These are phyloP conservation scores for Lanius collurio DNA, from an alignment of 2,113 vertebrate species.

Conservation along the genomic window DNA sequence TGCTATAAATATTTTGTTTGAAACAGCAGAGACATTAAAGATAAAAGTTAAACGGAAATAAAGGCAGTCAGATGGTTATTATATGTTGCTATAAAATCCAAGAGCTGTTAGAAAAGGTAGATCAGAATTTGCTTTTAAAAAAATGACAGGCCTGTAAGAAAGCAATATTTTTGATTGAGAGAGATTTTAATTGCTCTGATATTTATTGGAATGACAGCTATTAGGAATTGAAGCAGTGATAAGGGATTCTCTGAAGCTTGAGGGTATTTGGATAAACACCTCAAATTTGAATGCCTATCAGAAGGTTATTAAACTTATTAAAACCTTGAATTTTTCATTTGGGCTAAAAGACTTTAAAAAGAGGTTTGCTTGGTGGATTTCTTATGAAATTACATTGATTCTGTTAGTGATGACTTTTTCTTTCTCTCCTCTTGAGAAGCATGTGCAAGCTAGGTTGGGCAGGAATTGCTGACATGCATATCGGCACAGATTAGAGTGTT, in stretches of 20 bases:
- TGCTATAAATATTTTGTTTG: slow-evolving; percentile 76
- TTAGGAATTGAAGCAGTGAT: slow-evolving; percentile 25
- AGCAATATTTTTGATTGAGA: slow-evolving; percentile 52
- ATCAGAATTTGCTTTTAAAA: slow-evolving; percentile 76
- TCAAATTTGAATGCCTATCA: slow-evolving; percentile 54
- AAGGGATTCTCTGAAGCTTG: slow-evolving; percentile 61
- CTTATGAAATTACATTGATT: background rate
- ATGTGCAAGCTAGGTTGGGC: background rate
- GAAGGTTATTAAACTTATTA: slow-evolving; percentile 64
- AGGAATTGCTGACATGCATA: background rate
- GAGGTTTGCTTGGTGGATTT: slow-evolving; percentile 36
- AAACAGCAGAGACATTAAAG: slow-evolving; percentile 74
- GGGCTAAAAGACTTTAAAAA: slow-evolving; percentile 47
- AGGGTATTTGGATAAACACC: slow-evolving; percentile 67
- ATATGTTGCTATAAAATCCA: slow-evolving; percentile 76
- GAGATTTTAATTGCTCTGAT: slow-evolving; percentile 51
- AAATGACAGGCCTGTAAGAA: slow-evolving; percentile 62
- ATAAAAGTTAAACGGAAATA: slow-evolving; percentile 80
- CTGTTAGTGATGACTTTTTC: background rate
- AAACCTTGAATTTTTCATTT: slow-evolving; percentile 53
- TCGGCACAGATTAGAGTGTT: background rate
- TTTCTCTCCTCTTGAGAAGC: background rate
- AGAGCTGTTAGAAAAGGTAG: slow-evolving; percentile 76
- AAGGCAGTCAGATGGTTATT: slow-evolving; percentile 80
- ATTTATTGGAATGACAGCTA: slow-evolving; percentile 66